Percentiles rank a stretch among this genome's conserved stretches.
phyloP scores from a whole-genome alignment of 1,140 invertebrate species.

The Aphaenogaster ashmeadi region DNA sequence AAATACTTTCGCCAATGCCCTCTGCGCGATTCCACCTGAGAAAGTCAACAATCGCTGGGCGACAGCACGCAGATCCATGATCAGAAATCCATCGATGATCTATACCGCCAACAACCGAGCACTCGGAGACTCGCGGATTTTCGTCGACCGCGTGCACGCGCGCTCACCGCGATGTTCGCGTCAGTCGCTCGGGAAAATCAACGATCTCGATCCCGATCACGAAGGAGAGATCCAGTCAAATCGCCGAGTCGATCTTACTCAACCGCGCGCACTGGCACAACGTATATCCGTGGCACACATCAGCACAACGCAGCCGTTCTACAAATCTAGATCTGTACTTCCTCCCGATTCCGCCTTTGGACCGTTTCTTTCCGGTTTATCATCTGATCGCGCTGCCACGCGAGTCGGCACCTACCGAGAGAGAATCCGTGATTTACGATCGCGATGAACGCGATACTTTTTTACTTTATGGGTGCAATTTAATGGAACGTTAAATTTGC shows the following conservation, averaged over 20 bases:
- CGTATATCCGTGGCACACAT: constrained; percentile 56
- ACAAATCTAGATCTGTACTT: constrained; percentile 68
- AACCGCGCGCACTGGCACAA: constrained; percentile 58
- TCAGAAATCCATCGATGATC: constrained; percentile 38
- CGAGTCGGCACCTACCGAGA: not conserved
- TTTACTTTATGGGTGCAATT: not conserved
- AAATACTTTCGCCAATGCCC: constrained; percentile 62
- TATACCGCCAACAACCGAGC: not conserved
- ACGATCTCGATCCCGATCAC: constrained; percentile 27
- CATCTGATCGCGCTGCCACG: not conserved
- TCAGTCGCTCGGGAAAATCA: constrained; percentile 13
- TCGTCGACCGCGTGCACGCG: not conserved
- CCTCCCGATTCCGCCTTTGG: constrained; percentile 9
- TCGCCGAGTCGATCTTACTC: constrained; percentile 44
- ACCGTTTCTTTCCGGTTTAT: constrained; percentile 35
- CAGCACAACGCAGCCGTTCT: constrained; percentile 46
- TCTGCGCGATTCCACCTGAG: constrained; percentile 65
- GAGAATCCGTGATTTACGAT: constrained; percentile 22
- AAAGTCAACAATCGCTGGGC: constrained; percentile 53
- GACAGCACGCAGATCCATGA: constrained; percentile 66
- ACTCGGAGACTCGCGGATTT: constrained; percentile 3
- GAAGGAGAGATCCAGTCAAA: constrained; percentile 38
- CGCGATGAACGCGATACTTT: constrained; percentile 16
- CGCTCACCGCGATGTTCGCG: constrained; percentile 2
- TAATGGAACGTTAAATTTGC: constrained; percentile 20